Evolutionary conservation across 2,888 invertebrate species (phyloP).

Genomic region (Neria commutata): DNA sequence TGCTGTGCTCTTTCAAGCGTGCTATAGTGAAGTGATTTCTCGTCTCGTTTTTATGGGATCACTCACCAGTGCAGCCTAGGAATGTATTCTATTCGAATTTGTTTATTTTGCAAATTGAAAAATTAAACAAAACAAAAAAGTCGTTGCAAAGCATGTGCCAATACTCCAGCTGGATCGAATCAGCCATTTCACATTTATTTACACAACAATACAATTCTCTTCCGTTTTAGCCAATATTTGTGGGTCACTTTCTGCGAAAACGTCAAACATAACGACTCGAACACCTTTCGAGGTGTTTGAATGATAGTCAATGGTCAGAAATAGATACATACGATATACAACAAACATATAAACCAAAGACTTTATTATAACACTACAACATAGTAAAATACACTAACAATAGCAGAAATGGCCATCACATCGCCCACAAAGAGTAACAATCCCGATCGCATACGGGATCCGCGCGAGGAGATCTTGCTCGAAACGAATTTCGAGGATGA

Average conservation of each 20-base stretch:
- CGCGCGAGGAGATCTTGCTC: slow-evolving; percentile 61
- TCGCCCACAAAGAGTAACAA: slow-evolving; percentile 40
- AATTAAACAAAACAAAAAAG: too few relatives aligned
- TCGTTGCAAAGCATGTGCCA: too few relatives aligned
- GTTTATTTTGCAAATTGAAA: too few relatives aligned
- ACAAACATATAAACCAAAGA: not conserved
- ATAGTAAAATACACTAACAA: not conserved
- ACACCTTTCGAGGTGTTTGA: not conserved
- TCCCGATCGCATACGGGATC: slow-evolving; percentile 59
- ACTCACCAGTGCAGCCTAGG: too few relatives aligned
- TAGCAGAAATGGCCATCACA: slow-evolving; percentile 40
- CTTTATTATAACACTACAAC: not conserved
- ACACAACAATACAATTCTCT: not conserved
- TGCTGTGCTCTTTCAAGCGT: too few relatives aligned
- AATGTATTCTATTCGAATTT: too few relatives aligned
- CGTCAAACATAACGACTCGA: not conserved
- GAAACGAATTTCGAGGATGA: slow-evolving; percentile 63
- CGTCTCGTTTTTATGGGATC: too few relatives aligned
- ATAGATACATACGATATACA: not conserved
- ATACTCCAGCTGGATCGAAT: too few relatives aligned
- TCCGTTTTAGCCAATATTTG: not conserved
- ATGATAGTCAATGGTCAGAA: not conserved
- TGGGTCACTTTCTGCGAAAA: not conserved
- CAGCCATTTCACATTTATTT: not conserved
- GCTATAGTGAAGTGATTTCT: too few relatives aligned